These are phyloP conservation scores for Geophilus truncorum DNA, from an alignment of 2,888 invertebrate species.

Conservation along the genomic window DNA sequence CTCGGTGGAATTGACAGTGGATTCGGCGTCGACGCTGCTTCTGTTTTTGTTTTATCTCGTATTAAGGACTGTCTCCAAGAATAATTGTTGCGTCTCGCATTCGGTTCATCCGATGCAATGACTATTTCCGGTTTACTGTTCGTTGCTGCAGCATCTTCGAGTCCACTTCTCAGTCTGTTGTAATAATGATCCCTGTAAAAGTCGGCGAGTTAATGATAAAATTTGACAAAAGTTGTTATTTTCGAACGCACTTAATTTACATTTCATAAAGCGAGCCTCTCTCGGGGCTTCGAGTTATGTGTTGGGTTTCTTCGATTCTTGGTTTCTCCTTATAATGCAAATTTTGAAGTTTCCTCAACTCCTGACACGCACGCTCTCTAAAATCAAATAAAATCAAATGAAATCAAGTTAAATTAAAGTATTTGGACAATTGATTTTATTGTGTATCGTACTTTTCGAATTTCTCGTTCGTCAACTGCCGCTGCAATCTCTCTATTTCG, in stretches of 20 bases:
- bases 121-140: neutral
- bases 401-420: too few relatives aligned
- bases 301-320: neutral
- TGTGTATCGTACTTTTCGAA: slow-evolving; percentile 50
- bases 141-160: neutral
- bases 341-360: neutral
- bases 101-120: too few relatives aligned
- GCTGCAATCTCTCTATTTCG: slow-evolving; percentile 46
- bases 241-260: too few relatives aligned
- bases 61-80: neutral
- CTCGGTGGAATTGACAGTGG: too few relatives aligned
- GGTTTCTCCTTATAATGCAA: neutral
- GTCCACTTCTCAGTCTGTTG: neutral
- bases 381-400: neutral
- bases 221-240: too few relatives aligned
- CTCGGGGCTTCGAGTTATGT: neutral
- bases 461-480: slow-evolving; percentile 49
- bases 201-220: neutral
- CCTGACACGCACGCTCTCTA: neutral
- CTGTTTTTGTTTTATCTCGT: too few relatives aligned
- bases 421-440: too few relatives aligned
- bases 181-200: neutral
- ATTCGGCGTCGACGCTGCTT: too few relatives aligned
- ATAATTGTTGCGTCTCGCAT: neutral
- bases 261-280: neutral